Evolutionary conservation across 2,888 invertebrate species (phyloP).

Genomic region (Andrena dorsata): DNA sequence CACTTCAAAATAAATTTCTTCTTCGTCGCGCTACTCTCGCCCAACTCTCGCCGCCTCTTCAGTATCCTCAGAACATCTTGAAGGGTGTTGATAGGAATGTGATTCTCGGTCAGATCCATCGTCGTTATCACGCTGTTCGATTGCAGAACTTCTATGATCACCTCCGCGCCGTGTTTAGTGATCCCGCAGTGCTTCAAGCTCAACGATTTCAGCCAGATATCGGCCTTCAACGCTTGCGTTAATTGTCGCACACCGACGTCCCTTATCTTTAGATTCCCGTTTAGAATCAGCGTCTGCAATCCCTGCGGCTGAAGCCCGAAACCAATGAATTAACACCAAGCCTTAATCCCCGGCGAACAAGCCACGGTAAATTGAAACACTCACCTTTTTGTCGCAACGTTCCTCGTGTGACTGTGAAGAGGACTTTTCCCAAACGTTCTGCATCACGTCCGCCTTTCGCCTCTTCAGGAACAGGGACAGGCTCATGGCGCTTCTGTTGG

Average conservation of each 20-base stretch:
- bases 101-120: slow-evolving; percentile 68
- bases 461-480: slow-evolving; percentile 61
- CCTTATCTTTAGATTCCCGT: slow-evolving; percentile 67
- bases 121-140: slow-evolving; percentile 62
- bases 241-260: slow-evolving; percentile 64
- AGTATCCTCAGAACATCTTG: slow-evolving; percentile 54
- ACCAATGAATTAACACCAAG: not conserved
- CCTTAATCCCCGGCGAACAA: not conserved
- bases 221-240: slow-evolving; percentile 55
- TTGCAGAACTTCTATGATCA: slow-evolving; percentile 64
- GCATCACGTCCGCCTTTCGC: slow-evolving; percentile 61
- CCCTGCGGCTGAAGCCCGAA: slow-evolving; percentile 58
- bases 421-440: slow-evolving; percentile 58
- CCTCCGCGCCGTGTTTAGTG: slow-evolving; percentile 59
- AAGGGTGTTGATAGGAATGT: slow-evolving; percentile 56
- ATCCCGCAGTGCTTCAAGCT: slow-evolving; percentile 71
- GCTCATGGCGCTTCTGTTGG: slow-evolving; percentile 49
- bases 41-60: slow-evolving; percentile 51
- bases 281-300: slow-evolving; percentile 66
- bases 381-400: slow-evolving; percentile 11
- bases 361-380: not conserved
- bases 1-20: slow-evolving; percentile 42
- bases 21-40: slow-evolving; percentile 38
- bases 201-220: slow-evolving; percentile 70
- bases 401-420: slow-evolving; percentile 13